phyloP scores from a whole-genome alignment of 2,888 invertebrate species.

The Meteorus cinctellus region DNA sequence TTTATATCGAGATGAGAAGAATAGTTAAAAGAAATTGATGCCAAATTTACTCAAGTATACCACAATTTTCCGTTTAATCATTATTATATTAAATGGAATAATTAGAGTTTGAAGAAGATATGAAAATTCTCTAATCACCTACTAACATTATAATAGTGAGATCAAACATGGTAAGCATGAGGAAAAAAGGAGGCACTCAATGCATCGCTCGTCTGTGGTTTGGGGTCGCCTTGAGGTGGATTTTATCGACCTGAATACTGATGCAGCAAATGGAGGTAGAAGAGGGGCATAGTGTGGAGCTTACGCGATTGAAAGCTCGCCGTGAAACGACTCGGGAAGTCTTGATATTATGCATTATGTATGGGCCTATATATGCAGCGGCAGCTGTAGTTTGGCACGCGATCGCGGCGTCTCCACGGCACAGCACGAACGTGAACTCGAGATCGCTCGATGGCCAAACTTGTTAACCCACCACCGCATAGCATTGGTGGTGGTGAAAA shows the following conservation, averaged over 20 bases:
- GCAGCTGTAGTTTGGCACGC: slow-evolving; percentile 66
- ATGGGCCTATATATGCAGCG: slow-evolving; percentile 63
- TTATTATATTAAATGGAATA: too few relatives aligned
- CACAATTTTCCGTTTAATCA: too few relatives aligned
- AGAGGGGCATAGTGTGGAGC: slow-evolving; percentile 52
- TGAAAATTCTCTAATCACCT: too few relatives aligned
- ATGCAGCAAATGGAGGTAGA: slow-evolving; percentile 49
- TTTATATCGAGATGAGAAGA: too few relatives aligned
- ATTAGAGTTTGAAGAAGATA: too few relatives aligned
- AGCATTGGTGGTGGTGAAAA: slow-evolving; percentile 36
- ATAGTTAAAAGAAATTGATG: too few relatives aligned
- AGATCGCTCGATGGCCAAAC: slow-evolving; percentile 43
- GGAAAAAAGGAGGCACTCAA: neutral
- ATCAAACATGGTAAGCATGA: neutral
- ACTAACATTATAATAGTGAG: neutral
- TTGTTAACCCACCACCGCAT: slow-evolving; percentile 41
- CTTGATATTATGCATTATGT: slow-evolving; percentile 70
- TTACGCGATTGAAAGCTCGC: slow-evolving; percentile 69
- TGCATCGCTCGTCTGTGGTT: slow-evolving; percentile 21
- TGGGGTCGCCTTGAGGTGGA: slow-evolving; percentile 51
- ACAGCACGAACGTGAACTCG: slow-evolving; percentile 44
- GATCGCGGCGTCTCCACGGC: slow-evolving; percentile 54
- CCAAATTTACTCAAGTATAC: too few relatives aligned
- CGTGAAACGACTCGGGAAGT: slow-evolving; percentile 67
- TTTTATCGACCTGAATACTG: slow-evolving; percentile 60